phyloP scores from a whole-genome alignment of 2,888 invertebrate species.

The Dicranocentrus wangi region DNA sequence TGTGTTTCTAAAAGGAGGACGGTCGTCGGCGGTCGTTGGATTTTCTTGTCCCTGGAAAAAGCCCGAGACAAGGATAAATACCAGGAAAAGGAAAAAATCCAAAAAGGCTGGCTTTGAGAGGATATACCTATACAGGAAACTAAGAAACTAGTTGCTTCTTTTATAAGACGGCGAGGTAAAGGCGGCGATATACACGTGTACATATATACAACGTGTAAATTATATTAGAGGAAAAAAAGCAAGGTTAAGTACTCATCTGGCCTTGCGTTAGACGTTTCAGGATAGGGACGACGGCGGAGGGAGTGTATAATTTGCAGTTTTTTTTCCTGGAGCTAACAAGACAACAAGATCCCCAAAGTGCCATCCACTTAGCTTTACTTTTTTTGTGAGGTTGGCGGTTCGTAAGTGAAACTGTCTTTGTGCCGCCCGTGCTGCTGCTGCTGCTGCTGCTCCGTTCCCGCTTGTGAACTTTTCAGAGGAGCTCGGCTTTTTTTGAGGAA shows the following conservation, averaged over 20 bases:
- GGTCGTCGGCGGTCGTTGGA: not conserved
- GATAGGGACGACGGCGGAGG: not conserved
- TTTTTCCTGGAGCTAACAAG: constrained; percentile 23
- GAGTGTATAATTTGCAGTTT: constrained; percentile 38
- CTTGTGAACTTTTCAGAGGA: not conserved
- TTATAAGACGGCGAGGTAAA: not conserved
- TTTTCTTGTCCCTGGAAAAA: not conserved
- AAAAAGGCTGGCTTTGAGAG: no score
- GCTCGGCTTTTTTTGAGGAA: not conserved
- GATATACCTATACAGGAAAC: no score
- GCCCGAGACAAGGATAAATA: not conserved
- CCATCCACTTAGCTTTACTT: constrained; percentile 60
- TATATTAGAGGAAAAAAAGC: no score
- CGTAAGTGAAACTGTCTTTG: constrained; percentile 58
- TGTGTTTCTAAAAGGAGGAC: no score
- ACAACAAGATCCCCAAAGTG: constrained; percentile 57
- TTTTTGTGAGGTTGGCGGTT: constrained; percentile 8
- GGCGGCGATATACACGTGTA: no score
- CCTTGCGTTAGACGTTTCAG: not conserved
- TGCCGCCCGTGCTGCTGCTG: constrained; percentile 22
- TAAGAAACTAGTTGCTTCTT: not conserved
- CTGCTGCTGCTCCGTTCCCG: not conserved
- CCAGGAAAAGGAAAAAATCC: not conserved
- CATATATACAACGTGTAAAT: no score
- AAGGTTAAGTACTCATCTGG: not conserved